Percentiles rank a stretch among this genome's conserved stretches.
phyloP scores from a whole-genome alignment of 2,797 vertebrate species.

The Rhinoraja longicauda region DNA sequence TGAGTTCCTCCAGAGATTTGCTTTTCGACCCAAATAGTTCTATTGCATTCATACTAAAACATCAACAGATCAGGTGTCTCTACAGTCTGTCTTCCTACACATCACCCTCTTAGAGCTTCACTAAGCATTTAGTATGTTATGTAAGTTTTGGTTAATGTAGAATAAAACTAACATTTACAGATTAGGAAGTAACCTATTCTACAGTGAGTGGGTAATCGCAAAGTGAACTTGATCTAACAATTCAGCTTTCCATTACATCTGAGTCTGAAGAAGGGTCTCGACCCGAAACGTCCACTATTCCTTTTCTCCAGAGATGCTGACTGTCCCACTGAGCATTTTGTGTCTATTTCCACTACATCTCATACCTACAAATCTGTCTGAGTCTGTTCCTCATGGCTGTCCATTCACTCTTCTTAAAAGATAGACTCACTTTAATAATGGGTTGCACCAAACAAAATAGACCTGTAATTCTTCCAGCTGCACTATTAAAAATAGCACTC shows the following conservation, averaged over 20 bases:
- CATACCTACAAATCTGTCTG: background rate
- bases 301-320: too few species aligned
- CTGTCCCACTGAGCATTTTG: too few species aligned
- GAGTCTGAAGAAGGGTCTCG: too few species aligned
- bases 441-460: too few species aligned
- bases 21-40: too few species aligned
- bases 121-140: background rate
- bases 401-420: background rate
- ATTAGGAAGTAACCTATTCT: background rate
- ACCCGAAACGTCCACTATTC: too few species aligned
- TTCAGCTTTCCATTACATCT: background rate
- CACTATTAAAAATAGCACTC: too few species aligned
- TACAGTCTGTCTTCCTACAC: background rate
- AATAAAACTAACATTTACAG: too few species aligned
- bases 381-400: background rate
- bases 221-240: background rate
- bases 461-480: too few species aligned
- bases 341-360: background rate
- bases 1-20: too few species aligned
- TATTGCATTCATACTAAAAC: background rate
- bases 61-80: background rate
- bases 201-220: background rate
- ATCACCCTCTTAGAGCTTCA: background rate
- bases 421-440: background rate
- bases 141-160: background rate